These are phyloP conservation scores for Chiloscyllium plagiosum DNA, from an alignment of 2,113 vertebrate species.

Conservation along the genomic window DNA sequence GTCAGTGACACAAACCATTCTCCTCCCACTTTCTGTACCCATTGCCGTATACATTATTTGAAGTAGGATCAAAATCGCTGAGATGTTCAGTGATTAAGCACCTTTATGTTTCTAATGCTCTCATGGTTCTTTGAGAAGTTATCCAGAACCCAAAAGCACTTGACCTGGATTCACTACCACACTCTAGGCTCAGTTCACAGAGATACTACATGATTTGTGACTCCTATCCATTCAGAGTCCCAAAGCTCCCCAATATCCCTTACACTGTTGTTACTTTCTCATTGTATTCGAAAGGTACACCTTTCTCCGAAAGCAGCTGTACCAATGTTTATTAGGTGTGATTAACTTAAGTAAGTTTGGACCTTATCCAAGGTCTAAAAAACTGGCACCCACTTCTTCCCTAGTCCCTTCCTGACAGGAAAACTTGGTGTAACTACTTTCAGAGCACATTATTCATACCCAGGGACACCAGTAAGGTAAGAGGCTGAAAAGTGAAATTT, in stretches of 20 bases:
- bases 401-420: not conserved
- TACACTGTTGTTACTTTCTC: not conserved
- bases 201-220: not conserved
- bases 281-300: not conserved
- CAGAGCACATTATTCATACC: not conserved
- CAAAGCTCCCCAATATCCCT: not conserved
- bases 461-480: not conserved
- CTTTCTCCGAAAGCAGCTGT: not conserved
- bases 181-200: not conserved
- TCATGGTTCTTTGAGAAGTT: not conserved
- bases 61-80: not conserved
- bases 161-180: not conserved
- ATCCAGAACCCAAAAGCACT: not conserved
- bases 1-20: too few relatives aligned
- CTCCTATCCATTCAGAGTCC: too few relatives aligned
- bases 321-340: not conserved
- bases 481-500: not conserved
- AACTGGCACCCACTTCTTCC: not conserved
- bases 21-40: not conserved
- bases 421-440: not conserved
- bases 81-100: not conserved
- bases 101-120: not conserved
- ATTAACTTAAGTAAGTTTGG: not conserved
- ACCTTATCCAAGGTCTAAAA: not conserved
- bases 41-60: not conserved